Evolutionary conservation across 2,888 invertebrate genomes (phyloP).

Genomic region (Spisula solida): DNA sequence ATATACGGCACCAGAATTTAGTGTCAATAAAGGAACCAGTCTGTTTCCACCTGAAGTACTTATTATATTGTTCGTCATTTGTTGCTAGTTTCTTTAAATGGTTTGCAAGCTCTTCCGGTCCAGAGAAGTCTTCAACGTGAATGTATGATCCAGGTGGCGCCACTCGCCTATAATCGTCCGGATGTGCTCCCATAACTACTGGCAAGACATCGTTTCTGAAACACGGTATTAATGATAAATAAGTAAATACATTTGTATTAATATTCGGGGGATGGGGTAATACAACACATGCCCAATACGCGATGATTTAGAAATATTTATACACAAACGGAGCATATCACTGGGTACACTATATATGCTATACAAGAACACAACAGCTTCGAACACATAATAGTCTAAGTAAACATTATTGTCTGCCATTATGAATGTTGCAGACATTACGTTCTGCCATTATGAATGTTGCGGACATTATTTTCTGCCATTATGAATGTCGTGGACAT

Average conservation of each 20-base stretch:
- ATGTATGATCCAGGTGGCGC: slow-evolving; percentile 97
- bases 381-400: no score
- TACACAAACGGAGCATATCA: no score
- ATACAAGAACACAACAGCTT: no score
- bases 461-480: no score
- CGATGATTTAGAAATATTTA: no score
- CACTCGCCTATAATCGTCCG: slow-evolving; percentile 95
- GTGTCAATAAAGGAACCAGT: slow-evolving; percentile 75
- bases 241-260: not conserved
- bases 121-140: slow-evolving; percentile 97
- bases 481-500: no score
- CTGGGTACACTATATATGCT: no score
- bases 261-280: no score
- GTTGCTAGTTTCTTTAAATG: slow-evolving; percentile 94
- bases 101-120: slow-evolving; percentile 94
- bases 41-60: slow-evolving; percentile 97
- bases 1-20: slow-evolving; percentile 79
- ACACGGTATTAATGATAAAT: not conserved
- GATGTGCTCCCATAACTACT: slow-evolving; percentile 97
- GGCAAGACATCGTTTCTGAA: slow-evolving; percentile 94
- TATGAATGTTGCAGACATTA: not conserved
- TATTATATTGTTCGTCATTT: slow-evolving; percentile 96
- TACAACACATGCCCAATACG: no score
- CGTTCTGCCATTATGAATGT: no score
- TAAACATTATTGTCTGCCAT: no score